These are phyloP conservation scores for Palythoa caribaeorum DNA, from an alignment of 92 coral and sea anemone genomes.

Conservation along the genomic window DNA sequence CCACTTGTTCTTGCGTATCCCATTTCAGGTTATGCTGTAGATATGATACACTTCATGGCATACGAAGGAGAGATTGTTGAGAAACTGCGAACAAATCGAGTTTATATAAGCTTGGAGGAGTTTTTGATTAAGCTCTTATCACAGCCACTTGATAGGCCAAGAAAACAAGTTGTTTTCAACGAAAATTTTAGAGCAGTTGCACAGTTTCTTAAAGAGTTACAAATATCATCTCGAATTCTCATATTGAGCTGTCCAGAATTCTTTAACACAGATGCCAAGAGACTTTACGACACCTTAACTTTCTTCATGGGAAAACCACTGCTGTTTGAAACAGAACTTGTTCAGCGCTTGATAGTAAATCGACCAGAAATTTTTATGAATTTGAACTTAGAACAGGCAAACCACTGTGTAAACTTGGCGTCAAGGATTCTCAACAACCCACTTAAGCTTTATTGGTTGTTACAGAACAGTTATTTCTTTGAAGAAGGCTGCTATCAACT, in stretches of 20 bases:
- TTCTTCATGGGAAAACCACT: constrained; percentile 89
- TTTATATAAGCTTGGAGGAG: constrained; percentile 44
- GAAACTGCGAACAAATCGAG: constrained; percentile 42
- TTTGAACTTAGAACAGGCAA: constrained; percentile 70
- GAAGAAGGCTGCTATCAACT: constrained; percentile 72
- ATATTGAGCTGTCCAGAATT: constrained; percentile 84
- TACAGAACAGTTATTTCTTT: constrained; percentile 86
- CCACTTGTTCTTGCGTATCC: constrained; percentile 86
- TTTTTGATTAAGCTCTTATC: constrained; percentile 63
- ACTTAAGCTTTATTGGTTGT: constrained; percentile 80
- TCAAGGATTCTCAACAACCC: constrained; percentile 86
- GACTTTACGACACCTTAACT: constrained; percentile 68
- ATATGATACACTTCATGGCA: constrained; percentile 56
- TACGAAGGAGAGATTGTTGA: constrained; percentile 42
- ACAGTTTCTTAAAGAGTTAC: constrained; percentile 82
- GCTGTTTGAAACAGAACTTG: constrained; percentile 84
- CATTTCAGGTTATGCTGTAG: constrained; percentile 61
- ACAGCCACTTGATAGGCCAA: constrained; percentile 81
- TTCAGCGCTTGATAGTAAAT: constrained; percentile 78
- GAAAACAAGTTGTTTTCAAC: constrained; percentile 73
- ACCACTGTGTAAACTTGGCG: constrained; percentile 73
- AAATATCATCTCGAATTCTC: constrained; percentile 82
- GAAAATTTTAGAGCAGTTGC: constrained; percentile 80
- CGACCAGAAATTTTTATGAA: constrained; percentile 88
- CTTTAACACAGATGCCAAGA: constrained; percentile 67